These are phyloP conservation scores for Oriolus oriolus DNA, from an alignment of 2,113 vertebrate species.

Conservation along the genomic window DNA sequence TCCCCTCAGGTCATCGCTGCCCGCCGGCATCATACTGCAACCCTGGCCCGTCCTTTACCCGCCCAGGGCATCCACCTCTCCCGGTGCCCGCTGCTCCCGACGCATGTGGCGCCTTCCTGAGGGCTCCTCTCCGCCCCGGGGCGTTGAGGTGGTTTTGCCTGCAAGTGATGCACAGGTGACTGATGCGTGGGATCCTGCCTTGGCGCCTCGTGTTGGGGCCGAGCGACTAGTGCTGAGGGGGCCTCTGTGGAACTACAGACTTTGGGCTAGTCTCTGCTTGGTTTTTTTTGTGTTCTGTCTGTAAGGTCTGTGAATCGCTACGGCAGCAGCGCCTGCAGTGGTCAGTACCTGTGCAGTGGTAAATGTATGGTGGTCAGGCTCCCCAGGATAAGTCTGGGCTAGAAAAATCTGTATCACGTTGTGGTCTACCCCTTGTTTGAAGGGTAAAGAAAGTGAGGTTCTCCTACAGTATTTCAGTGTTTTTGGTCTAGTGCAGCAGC, in stretches of 20 bases:
- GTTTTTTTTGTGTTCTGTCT: not conserved
- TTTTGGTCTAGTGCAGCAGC: not conserved
- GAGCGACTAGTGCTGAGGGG: too few species aligned
- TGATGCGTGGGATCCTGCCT: rapidly evolving
- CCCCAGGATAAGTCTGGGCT: rapidly evolving
- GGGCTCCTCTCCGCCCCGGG: rapidly evolving
- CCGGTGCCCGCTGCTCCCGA: rapidly evolving
- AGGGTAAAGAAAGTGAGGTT: not conserved
- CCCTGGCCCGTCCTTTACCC: rapidly evolving
- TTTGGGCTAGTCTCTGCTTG: too few species aligned
- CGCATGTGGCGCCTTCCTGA: rapidly evolving
- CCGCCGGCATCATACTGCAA: rapidly evolving
- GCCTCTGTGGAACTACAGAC: rapidly evolving
- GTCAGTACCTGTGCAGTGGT: not conserved
- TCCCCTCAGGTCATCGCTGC: rapidly evolving
- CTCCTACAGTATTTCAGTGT: rapidly evolving
- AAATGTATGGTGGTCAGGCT: rapidly evolving
- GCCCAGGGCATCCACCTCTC: rapidly evolving
- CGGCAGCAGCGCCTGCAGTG: not conserved
- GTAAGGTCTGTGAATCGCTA: rapidly evolving
- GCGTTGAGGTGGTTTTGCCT: not conserved
- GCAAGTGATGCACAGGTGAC: not conserved
- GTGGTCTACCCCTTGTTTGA: too few species aligned
- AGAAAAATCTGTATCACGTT: rapidly evolving
- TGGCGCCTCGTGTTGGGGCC: rapidly evolving